Evolutionary conservation across 2,888 invertebrate genomes (phyloP), one percentile per base, ranked within the genome.

Genomic region (Lypha dubia): DNA sequence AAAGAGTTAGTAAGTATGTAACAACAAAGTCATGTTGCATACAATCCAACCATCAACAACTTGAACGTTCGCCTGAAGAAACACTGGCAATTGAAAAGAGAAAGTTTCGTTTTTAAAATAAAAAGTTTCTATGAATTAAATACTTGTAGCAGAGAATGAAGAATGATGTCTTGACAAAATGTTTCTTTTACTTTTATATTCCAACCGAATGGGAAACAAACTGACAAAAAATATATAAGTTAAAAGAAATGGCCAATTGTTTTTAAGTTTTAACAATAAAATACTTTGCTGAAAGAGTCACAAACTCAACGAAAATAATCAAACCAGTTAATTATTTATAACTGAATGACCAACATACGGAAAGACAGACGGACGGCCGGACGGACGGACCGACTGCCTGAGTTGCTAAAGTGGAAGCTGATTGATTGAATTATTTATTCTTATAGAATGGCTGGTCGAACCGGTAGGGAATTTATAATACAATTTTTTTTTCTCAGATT

Each of bases 21-120:
- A 44, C 22, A 46, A 60, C n/a, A 38, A 46, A 46, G 17, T 53
- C 5, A n/a, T 68, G 58, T 38, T 68, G 60, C 58, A 32, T 58
- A 60, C 32, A 58, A 49, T 22, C 17, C 63, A 28, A 32, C 63
- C 44, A 32, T 53, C 67, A 58, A 60, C 76, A 60, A 46, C 17
- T 41, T 38, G 24, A 51, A 8, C n/a, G 44, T 28, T 35, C 58
- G 60, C 60, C 60, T 41, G 15, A 41, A 65, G 41, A 51, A 44
- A 73, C 20, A 35, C 49, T 44, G 46, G 15, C 79, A 71, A 83
- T 83, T 83, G 79, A 83, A 83, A 83, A 83, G 79, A 75, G 79
- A 79, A 83, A 83, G 79, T 79, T 83, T 49, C 58, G 15, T 38
- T 24, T 28, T 44, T 1, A 13, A 44, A 58, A 41, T n/a, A 75